phyloP scores from a whole-genome alignment of 2,888 invertebrate genomes.

The Margaritifera margaritifera region DNA sequence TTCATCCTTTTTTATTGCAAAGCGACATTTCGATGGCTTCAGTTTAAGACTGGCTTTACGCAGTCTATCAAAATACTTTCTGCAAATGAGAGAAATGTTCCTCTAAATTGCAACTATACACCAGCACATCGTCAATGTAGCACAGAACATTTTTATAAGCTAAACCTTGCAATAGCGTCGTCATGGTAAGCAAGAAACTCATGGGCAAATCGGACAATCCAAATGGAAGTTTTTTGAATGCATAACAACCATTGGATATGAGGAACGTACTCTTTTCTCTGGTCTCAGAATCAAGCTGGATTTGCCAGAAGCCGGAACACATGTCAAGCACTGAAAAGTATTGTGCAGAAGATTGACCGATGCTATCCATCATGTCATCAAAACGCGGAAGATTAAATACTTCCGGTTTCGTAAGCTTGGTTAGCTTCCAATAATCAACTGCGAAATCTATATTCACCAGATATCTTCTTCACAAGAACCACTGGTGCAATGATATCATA shows the following conservation, averaged over 20 bases:
- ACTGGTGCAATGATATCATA: conserved; percentile 21
- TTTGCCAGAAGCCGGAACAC: conserved; percentile 9
- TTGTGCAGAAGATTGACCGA: conserved; percentile 4
- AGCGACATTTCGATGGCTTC: conserved; percentile 1
- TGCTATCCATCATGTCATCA: conserved; percentile 11
- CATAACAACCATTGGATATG: too few relatives aligned
- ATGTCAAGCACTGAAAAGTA: conserved; percentile 5
- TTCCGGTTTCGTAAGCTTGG: too few relatives aligned
- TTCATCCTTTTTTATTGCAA: neutral
- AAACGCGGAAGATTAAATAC: conserved; percentile 11
- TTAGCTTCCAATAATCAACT: conserved; percentile 20
- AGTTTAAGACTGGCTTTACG: neutral
- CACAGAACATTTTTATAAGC: too few relatives aligned
- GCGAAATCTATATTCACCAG: conserved; percentile 18
- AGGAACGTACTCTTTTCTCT: conserved; percentile 8
- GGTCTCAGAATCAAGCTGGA: conserved; percentile 3
- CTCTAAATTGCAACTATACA: too few relatives aligned
- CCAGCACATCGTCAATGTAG: too few relatives aligned
- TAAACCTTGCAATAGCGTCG: too few relatives aligned
- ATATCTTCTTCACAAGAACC: conserved; percentile 18
- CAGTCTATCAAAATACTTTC: neutral
- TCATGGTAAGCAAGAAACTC: too few relatives aligned
- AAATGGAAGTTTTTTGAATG: too few relatives aligned
- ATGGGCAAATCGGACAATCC: too few relatives aligned
- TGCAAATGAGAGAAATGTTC: conserved; percentile 4